Conservation (phyloP, 2,797 vertebrate species). For the Phrynocephalus guinanensis region DNA sequence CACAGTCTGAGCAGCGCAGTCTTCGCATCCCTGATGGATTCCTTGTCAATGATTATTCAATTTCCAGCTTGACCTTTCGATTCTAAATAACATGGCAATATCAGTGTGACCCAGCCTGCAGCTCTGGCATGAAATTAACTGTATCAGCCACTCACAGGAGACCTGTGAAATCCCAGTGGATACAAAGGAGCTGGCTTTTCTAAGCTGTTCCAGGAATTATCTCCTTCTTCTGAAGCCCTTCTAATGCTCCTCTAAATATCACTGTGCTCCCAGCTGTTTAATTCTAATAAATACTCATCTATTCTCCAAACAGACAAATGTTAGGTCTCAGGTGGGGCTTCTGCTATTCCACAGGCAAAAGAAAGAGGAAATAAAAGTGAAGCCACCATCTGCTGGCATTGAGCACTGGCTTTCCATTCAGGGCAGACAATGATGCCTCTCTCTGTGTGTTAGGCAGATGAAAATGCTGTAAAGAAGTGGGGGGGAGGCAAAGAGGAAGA, state of each 20-base stretch:
- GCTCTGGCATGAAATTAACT: conserved; percentile 79
- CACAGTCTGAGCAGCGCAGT: neutral
- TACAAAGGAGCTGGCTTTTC: conserved; percentile 66
- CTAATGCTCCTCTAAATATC: conserved; percentile 84
- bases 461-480: neutral
- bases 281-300: conserved; percentile 81
- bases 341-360: conserved; percentile 30
- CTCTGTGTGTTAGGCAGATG: neutral
- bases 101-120: conserved; percentile 76
- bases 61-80: conserved; percentile 85
- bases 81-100: conserved; percentile 84
- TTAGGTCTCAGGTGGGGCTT: conserved; percentile 72
- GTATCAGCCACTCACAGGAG: conserved; percentile 81
- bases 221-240: conserved; percentile 69
- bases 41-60: conserved; percentile 84
- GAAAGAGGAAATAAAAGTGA: conserved; percentile 16
- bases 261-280: conserved; percentile 84
- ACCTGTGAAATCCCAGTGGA: conserved; percentile 68
- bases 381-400: neutral
- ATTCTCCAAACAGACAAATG: conserved; percentile 77
- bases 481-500: neutral
- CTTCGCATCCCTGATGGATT: conserved; percentile 69
- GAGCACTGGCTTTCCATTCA: neutral
- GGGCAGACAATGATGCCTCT: neutral
- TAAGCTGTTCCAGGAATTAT: conserved; percentile 71